Evolutionary conservation across 1,140 invertebrate species (phyloP).

Genomic region (Nomia melanderi): DNA sequence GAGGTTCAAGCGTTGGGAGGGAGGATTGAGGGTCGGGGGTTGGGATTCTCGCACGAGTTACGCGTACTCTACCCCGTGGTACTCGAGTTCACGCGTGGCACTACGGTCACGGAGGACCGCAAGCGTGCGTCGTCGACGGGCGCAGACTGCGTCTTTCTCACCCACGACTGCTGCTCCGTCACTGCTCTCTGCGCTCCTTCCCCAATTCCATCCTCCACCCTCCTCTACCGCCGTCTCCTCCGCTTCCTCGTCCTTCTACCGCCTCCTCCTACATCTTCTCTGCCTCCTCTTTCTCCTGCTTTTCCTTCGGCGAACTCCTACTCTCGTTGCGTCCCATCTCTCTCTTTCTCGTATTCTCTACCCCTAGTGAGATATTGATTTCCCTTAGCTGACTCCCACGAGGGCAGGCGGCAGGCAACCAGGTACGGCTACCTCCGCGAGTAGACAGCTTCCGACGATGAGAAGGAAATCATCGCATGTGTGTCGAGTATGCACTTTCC

Average conservation of each 20-base stretch:
- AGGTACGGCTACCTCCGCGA: slow-evolving; percentile 66
- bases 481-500: slow-evolving; percentile 38
- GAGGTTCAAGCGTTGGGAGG: background rate
- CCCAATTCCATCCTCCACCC: slow-evolving; percentile 15
- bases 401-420: slow-evolving; percentile 75
- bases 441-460: slow-evolving; percentile 62
- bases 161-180: slow-evolving; percentile 22
- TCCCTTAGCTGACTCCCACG: slow-evolving; percentile 80
- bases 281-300: slow-evolving; percentile 36
- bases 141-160: slow-evolving; percentile 44
- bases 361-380: slow-evolving; percentile 81
- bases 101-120: slow-evolving; percentile 53
- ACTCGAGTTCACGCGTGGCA: slow-evolving; percentile 63
- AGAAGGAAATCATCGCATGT: slow-evolving; percentile 56
- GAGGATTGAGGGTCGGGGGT: background rate
- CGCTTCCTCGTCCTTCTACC: slow-evolving; percentile 30
- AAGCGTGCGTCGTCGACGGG: slow-evolving; percentile 60
- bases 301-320: slow-evolving; percentile 46
- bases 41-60: slow-evolving; percentile 34
- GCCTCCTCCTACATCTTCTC: slow-evolving; percentile 32
- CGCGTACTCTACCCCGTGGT: slow-evolving; percentile 53
- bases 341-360: slow-evolving; percentile 67
- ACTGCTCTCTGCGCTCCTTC: slow-evolving; percentile 27
- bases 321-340: slow-evolving; percentile 51
- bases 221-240: slow-evolving; percentile 27